A percentile compares a stretch with the other conserved stretches of the same genome.
phyloP scores from a whole-genome alignment of 2,113 vertebrate species.

The Eubucco bourcierii region DNA sequence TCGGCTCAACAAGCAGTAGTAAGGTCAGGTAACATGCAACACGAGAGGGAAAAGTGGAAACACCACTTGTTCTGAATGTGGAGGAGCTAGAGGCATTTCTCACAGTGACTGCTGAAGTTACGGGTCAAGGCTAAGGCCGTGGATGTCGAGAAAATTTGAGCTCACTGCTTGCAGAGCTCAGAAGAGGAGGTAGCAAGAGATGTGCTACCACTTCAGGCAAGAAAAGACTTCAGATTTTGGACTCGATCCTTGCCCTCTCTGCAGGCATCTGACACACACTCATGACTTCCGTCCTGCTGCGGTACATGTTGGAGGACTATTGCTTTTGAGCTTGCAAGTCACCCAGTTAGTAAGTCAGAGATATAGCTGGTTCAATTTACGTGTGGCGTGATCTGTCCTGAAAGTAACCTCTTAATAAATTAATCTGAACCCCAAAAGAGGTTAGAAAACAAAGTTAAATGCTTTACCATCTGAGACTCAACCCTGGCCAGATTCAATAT shows the following conservation, averaged over 20 bases:
- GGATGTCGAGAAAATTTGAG: neutral
- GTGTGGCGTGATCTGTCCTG: conserved; percentile 26
- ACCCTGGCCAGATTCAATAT: conserved; percentile 39
- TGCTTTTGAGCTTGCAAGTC: neutral
- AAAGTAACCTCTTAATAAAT: conserved; percentile 58
- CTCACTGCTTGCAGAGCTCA: neutral
- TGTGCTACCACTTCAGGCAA: neutral
- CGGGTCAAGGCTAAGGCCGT: neutral
- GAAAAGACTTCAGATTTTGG: neutral
- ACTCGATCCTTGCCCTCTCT: neutral
- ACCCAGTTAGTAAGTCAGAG: conserved; percentile 45
- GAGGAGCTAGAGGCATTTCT: neutral
- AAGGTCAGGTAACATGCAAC: rapidly evolving
- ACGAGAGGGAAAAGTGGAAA: neutral
- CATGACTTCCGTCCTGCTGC: rapidly evolving
- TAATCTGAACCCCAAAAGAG: conserved; percentile 46
- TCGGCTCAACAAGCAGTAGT: neutral
- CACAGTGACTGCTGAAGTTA: neutral
- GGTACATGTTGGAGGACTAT: rapidly evolving
- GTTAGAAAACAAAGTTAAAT: conserved; percentile 61
- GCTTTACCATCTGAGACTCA: conserved; percentile 55
- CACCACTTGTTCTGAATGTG: rapidly evolving
- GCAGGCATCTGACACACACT: rapidly evolving
- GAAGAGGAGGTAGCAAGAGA: neutral
- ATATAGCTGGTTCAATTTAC: conserved; percentile 2